Evolutionary conservation across 2,888 invertebrate genomes (phyloP).

Genomic region (Lagria hirta): DNA sequence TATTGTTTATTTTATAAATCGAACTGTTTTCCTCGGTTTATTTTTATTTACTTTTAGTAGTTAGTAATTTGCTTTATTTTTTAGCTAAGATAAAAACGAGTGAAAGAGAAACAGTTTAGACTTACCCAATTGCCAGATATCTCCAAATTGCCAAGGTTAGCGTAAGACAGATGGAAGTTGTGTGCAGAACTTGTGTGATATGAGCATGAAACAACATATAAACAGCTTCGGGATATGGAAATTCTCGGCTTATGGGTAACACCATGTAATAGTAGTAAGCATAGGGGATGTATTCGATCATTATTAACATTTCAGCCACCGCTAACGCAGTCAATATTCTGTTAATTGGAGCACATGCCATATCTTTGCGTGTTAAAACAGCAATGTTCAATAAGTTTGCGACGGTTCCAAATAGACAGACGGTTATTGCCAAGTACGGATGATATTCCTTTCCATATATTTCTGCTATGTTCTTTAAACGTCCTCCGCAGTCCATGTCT

Average conservation of each 20-base stretch:
- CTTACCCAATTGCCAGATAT: slow-evolving; percentile 80
- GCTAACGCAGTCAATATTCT: slow-evolving; percentile 82
- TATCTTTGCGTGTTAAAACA: slow-evolving; percentile 79
- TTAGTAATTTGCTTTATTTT: too few relatives aligned
- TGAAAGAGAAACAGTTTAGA: slow-evolving; percentile 28
- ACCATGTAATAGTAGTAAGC: slow-evolving; percentile 66
- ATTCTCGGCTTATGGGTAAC: slow-evolving; percentile 63
- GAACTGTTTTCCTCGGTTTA: too few relatives aligned
- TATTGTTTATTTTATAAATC: too few relatives aligned
- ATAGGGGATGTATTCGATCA: slow-evolving; percentile 82
- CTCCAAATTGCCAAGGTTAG: slow-evolving; percentile 83
- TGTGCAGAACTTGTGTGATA: slow-evolving; percentile 78
- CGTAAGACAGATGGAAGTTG: slow-evolving; percentile 80
- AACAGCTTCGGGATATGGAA: slow-evolving; percentile 72
- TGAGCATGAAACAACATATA: slow-evolving; percentile 80
- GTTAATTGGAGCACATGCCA: slow-evolving; percentile 83
- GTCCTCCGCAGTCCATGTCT: slow-evolving; percentile 35
- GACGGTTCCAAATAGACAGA: slow-evolving; percentile 84
- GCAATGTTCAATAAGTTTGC: slow-evolving; percentile 86
- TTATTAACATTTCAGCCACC: slow-evolving; percentile 85
- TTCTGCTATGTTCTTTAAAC: slow-evolving; percentile 56
- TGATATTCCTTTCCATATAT: slow-evolving; percentile 70
- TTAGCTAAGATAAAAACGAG: too few relatives aligned
- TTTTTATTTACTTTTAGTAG: too few relatives aligned
- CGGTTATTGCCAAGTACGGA: slow-evolving; percentile 79